A percentile compares a stretch with the other conserved stretches of the same genome.
phyloP scores from a whole-genome alignment of 1,140 invertebrate genomes.

The Archivesica marissinica region DNA sequence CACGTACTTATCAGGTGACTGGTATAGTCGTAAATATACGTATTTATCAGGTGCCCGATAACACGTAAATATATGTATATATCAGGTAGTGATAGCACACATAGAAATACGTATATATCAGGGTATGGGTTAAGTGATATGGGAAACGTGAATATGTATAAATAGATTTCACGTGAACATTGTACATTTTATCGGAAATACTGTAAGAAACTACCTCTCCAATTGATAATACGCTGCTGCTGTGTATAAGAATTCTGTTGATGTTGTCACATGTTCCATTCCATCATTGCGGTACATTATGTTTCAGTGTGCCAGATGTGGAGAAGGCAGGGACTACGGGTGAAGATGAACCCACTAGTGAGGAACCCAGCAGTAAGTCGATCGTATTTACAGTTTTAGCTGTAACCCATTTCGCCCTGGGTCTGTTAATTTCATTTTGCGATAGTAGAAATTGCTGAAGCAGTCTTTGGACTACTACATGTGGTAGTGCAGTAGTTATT shows the following conservation, averaged over 20 bases:
- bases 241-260: neutral
- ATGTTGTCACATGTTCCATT: neutral
- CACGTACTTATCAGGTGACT: too few species aligned
- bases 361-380: slow-evolving; percentile 52
- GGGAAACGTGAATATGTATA: neutral
- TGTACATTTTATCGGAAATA: neutral
- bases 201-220: neutral
- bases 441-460: neutral
- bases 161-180: neutral
- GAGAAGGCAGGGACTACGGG: slow-evolving; percentile 46
- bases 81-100: too few species aligned
- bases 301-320: slow-evolving; percentile 54
- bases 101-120: too few species aligned
- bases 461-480: too few species aligned
- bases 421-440: neutral
- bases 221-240: neutral
- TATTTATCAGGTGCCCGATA: too few species aligned
- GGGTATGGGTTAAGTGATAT: too few species aligned
- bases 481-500: too few species aligned
- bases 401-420: neutral
- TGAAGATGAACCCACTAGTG: slow-evolving; percentile 51
- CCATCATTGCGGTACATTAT: neutral
- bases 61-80: too few species aligned
- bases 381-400: neutral
- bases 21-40: too few species aligned